Base-by-base conservation (phyloP, 1,140 invertebrate genomes). In the Dendrolimus punctatus region DNA sequence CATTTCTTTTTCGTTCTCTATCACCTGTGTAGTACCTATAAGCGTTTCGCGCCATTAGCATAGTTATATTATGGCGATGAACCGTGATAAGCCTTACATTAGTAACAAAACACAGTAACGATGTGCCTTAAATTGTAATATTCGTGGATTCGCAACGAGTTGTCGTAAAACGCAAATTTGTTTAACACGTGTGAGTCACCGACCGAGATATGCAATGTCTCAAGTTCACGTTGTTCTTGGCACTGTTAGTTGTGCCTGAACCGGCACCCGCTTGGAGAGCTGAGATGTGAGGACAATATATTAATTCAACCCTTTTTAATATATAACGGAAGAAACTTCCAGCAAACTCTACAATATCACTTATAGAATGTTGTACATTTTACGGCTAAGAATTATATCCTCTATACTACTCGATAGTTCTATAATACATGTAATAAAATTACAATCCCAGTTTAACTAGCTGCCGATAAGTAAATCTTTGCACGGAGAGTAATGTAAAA, bases 101-200 rank as follows among this genome's bases (percentile, higher is more conserved):
- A 49, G 50, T 53, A 67, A 66, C 58, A 64, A 68, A 68, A 62
- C 64, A 59, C 53, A 60, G 75, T 74, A 81, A 83, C 66, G 59
- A 77, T 75, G 82, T 85, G 82, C 82, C 82, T 85, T 85, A 84
- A 62, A 49, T 52, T 66, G 66, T 74, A 78, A 67, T 72, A 70
- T 62, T 71, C 23, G 49, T 46, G 59, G 65, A 49, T 56, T 68
- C 55, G 51, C 68, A 56, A 55, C 58, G 51, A 52, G 39, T 50
- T 51, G 41, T 10, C 39, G 49, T 64, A 55, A 52, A 61, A 46
- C 48, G 52, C 49, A 56, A 51, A 58, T 49, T 58, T 53, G 63
- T 58, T 64, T 41, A 51, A 55, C 54, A 69, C 61, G 77, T 64
- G 64, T 73, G 76, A 72, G 65, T 77, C 70, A 71, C 46, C 55